Conservation (phyloP, 1,140 invertebrate genomes). For the Ceratina australensis region DNA sequence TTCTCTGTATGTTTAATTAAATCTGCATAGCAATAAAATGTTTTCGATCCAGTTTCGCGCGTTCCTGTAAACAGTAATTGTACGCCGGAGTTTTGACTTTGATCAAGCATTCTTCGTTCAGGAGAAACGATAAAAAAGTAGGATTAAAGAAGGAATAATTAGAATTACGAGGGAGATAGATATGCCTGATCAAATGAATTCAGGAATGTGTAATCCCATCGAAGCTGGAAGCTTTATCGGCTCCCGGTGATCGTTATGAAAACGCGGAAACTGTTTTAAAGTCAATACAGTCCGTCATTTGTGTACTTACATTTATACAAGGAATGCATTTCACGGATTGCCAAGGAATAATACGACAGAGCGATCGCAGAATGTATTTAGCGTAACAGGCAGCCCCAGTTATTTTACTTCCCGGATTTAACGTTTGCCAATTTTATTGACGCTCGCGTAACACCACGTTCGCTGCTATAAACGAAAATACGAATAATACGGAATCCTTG, state of each 20-base stretch:
- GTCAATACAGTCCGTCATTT: background rate
- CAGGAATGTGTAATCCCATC: too few species aligned
- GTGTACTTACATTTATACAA: too few species aligned
- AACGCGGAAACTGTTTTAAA: background rate
- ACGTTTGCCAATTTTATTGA: constrained; percentile 15
- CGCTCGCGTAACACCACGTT: background rate
- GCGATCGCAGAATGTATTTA: constrained; percentile 3
- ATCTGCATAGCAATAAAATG: background rate
- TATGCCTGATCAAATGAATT: too few species aligned
- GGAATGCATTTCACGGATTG: background rate
- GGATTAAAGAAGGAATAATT: too few species aligned
- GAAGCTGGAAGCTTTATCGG: too few species aligned
- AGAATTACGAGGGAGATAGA: too few species aligned
- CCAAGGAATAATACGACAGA: background rate
- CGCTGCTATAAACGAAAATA: background rate
- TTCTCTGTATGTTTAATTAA: constrained; percentile 7
- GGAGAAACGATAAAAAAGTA: background rate
- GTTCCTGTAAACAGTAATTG: background rate
- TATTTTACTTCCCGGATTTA: constrained; percentile 12
- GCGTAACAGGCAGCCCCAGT: constrained; percentile 8
- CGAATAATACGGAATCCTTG: constrained; percentile 1
- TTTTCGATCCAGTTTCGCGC: background rate
- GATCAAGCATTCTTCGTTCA: background rate
- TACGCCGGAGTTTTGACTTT: background rate
- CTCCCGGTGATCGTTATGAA: background rate